phyloP scores from a whole-genome alignment of 2,113 vertebrate species.

The Trachemys scripta region DNA sequence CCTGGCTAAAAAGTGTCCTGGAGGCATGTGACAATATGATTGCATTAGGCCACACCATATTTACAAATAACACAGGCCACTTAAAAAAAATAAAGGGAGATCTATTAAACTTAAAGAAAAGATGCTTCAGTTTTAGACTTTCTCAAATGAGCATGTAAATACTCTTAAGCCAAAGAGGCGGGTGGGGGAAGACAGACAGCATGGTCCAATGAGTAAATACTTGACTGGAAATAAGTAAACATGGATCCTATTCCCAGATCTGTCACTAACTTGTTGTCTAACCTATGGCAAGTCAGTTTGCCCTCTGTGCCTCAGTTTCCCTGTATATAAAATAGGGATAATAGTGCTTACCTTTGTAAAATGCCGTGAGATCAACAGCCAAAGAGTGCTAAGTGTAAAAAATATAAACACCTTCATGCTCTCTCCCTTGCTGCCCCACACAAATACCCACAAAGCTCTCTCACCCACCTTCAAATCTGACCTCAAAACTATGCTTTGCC shows the following conservation, averaged over 20 bases:
- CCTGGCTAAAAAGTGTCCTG: background rate
- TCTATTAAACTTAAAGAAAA: background rate
- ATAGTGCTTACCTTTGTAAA: background rate
- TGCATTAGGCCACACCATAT: background rate
- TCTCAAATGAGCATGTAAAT: background rate
- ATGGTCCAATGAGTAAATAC: background rate
- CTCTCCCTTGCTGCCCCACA: too few species aligned
- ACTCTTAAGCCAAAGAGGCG: background rate
- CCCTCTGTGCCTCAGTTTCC: background rate
- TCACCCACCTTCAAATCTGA: too few species aligned
- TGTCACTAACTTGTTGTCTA: background rate
- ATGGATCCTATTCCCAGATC: background rate
- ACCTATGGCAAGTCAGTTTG: background rate
- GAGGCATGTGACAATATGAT: background rate
- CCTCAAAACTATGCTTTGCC: too few species aligned
- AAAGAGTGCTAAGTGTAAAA: background rate
- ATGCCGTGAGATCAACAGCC: background rate
- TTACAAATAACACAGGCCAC: background rate
- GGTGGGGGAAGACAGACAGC: background rate
- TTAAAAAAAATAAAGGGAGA: background rate
- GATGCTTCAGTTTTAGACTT: background rate
- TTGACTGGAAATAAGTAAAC: background rate
- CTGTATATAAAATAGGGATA: background rate
- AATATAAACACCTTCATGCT: background rate
- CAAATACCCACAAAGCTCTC: too few species aligned